Conservation (phyloP, 1,140 invertebrate genomes). For the Steinernema feltiae region DNA sequence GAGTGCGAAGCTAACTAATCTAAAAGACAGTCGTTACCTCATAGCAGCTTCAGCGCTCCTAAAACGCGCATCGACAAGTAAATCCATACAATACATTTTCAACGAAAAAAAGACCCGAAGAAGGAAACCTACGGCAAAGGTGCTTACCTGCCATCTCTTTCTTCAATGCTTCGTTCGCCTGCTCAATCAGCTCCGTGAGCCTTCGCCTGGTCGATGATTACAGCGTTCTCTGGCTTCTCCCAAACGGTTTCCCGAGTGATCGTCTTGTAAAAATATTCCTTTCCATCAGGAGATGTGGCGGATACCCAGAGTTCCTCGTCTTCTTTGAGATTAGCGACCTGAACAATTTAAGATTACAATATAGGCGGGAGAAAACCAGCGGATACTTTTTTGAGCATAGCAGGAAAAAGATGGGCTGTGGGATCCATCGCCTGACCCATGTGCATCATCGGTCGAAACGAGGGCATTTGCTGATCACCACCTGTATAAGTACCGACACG, state of each 20-base stretch:
- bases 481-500: neutral
- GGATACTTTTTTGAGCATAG: neutral
- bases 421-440: neutral
- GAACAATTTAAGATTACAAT: constrained; percentile 2
- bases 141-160: constrained; percentile 27
- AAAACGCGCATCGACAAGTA: constrained; percentile 9
- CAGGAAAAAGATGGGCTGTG: neutral
- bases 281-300: constrained; percentile 60
- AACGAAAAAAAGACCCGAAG: neutral
- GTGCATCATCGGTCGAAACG: neutral
- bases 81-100: neutral
- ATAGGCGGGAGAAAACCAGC: neutral
- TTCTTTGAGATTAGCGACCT: constrained; percentile 29
- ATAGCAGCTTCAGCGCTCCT: constrained; percentile 9
- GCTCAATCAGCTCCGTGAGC: constrained; percentile 51
- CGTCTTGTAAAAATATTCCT: constrained; percentile 61
- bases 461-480: neutral
- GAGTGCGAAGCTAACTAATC: constrained; percentile 5
- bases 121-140: neutral
- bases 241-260: constrained; percentile 60
- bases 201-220: constrained; percentile 60
- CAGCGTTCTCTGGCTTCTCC: constrained; percentile 60
- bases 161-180: constrained; percentile 25
- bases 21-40: neutral
- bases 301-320: constrained; percentile 60